Percentiles rank a stretch among this genome's conserved stretches.
Conservation (phyloP, 2,113 vertebrate species). For the Megaceryle maxima region DNA sequence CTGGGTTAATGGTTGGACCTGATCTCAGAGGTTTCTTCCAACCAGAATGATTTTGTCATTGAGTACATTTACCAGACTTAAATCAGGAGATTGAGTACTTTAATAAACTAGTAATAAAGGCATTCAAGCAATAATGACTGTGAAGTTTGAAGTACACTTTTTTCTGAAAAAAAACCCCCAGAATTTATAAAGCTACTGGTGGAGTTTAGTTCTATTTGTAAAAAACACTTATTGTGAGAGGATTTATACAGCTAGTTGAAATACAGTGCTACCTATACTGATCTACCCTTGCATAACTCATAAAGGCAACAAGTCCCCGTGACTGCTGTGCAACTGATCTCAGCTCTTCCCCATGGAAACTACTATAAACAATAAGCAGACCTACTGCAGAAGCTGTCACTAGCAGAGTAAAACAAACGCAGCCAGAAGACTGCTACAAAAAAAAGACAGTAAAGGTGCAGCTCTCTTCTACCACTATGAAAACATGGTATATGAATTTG, state of each 20-base stretch:
- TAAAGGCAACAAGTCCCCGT: not conserved
- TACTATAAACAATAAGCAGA: not conserved
- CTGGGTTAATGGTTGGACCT: no score
- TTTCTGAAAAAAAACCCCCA: rapidly evolving
- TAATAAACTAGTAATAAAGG: not conserved
- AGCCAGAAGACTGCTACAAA: not conserved
- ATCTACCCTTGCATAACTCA: not conserved
- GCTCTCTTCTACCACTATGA: not conserved
- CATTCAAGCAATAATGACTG: not conserved
- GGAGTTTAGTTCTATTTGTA: not conserved
- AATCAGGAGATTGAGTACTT: not conserved
- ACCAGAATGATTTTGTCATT: not conserved
- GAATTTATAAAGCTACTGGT: not conserved
- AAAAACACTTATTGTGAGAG: not conserved
- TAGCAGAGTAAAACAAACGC: not conserved
- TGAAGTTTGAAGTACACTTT: not conserved
- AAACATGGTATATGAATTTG: not conserved
- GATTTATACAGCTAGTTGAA: not conserved
- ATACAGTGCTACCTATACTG: not conserved
- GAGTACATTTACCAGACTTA: not conserved
- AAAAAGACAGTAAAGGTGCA: not conserved
- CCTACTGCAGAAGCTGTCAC: not conserved
- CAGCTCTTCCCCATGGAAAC: not conserved
- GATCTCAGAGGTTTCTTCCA: no score
- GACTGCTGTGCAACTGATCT: not conserved